Evolutionary conservation across 2,113 vertebrate genomes (phyloP), one percentile per base, ranked within the genome.

Genomic region (Oryzias woworae): DNA sequence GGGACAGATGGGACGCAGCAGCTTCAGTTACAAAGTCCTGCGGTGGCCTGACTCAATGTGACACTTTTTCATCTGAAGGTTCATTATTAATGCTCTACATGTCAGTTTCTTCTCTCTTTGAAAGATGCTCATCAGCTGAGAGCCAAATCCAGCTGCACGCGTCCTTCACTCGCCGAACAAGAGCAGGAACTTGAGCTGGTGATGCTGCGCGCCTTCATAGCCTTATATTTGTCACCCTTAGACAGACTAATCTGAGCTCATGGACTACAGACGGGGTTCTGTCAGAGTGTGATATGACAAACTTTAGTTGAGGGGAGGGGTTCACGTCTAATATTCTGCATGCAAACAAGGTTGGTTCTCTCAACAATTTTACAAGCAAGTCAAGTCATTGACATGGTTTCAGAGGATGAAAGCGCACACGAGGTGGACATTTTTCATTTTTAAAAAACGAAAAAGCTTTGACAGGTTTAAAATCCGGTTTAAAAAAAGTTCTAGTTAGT

Each of bases 161-260:
- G 43, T 52, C 66, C 57, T 72, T 53, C 51, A 53, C 45, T 28
- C n/a, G 23, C 61, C 53, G 18, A 62, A 69, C 72, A 64, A 71
- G 48, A 62, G 73, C 62, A 69, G 61, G 66, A 75, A 78, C 69
- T 66, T 43, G 47, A 26, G 23, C 53, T 69, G 81, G 13, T 75
- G 73, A 83, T 57, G 31, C 47, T 56, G 66, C 28, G 54, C 13
- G 2, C 36, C 36, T 57, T 69, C 31, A 66, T 71, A 76, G 75
- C 53, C 64, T 74, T 66, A 60, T 44, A 69, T 63, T 69, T 67
- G 67, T 72, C 75, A 62, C 72, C 43, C 59, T 52, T n/a, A 14
- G 45, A 75, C 47, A 62, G 55, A 62, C 69, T 70, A 63, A 69
- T 64, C 55, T 52, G 66, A 73, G 62, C 71, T 58, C 55, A 67